Evolutionary conservation across 2,888 invertebrate species (phyloP).

Genomic region (Apodemia zela): DNA sequence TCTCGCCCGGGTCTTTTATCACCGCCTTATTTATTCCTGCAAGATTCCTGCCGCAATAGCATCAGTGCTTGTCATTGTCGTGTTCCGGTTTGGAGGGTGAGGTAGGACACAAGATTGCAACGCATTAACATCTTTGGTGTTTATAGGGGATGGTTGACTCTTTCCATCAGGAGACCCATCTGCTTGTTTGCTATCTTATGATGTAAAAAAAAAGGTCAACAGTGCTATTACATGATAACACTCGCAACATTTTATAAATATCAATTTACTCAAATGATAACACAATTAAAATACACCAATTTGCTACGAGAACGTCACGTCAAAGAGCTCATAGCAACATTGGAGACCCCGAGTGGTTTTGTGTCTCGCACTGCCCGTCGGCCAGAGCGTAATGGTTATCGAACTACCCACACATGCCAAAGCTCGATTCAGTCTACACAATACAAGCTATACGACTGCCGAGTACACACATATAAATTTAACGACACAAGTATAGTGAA

Average conservation of each 20-base stretch:
- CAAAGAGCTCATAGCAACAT: slow-evolving; percentile 1
- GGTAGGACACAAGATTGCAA: no score
- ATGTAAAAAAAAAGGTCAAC: not conserved
- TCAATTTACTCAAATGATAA: not conserved
- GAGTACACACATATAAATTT: slow-evolving; percentile 24
- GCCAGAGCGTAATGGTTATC: not conserved
- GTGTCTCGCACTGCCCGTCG: not conserved
- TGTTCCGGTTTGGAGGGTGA: no score
- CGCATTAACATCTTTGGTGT: no score
- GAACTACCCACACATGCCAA: slow-evolving; percentile 11
- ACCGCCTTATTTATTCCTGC: no score
- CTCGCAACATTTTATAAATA: not conserved
- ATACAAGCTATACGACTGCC: slow-evolving; percentile 18
- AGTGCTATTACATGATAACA: no score
- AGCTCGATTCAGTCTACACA: slow-evolving; percentile 17
- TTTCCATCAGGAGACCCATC: no score
- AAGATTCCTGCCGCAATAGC: no score
- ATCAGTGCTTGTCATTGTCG: no score
- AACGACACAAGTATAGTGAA: slow-evolving; percentile 34
- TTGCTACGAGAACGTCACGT: not conserved
- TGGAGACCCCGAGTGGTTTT: not conserved
- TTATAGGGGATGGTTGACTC: no score
- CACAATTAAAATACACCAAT: not conserved
- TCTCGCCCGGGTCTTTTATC: no score
- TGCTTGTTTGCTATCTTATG: no score